Base-by-base conservation (phyloP, 2,888 invertebrate genomes). In the Hyppa rectilinea region DNA sequence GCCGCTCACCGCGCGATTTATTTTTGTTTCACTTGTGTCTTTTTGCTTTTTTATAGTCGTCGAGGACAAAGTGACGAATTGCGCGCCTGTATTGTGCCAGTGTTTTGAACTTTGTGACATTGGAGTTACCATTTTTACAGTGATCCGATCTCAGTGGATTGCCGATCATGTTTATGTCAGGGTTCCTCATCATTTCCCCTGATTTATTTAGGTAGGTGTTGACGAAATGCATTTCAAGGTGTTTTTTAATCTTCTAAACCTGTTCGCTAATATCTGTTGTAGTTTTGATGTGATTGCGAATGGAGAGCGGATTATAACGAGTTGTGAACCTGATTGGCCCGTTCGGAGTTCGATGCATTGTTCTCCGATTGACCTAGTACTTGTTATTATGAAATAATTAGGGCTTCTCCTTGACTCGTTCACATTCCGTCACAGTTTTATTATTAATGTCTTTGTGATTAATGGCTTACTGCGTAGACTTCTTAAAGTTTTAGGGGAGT, bases 61-160 rank as follows among this genome's bases (percentile, higher is more conserved):
- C 94, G 94, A 95, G 94, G 94, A 92, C 95, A 93, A 90, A 94
- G 92, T 93, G 93, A 93, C 93, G 92, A 91, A 92, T 92, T 91
- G 94, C 92, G 92, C 91, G 92, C 89, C 90, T 89, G 90, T 90
- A 88, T 89, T 89, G 93, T 94, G 92, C 90, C 89, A 92, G 94
- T 95, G 94, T 94, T 93, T 93, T 93, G 93, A 93, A 94, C 93
- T 94, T 91, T 91, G 92, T 94, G 92, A 90, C 90, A 91, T 92
- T 93, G 89, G 86, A 88, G 85, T 87, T 87, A 89, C 85, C 82
- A 86, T 89, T 89, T 89, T 85, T 87, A 87, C 83, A 84, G 84
- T 88, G 87, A 87, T 87, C 87, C 87, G 87, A 84, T 85, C 86
- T 85, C 81, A 80, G 87, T 89, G 87, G 78, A 86, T 86, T 84